These are phyloP conservation scores for Antennarius maculatus DNA, from an alignment of 2,797 vertebrate genomes.

Conservation along the genomic window DNA sequence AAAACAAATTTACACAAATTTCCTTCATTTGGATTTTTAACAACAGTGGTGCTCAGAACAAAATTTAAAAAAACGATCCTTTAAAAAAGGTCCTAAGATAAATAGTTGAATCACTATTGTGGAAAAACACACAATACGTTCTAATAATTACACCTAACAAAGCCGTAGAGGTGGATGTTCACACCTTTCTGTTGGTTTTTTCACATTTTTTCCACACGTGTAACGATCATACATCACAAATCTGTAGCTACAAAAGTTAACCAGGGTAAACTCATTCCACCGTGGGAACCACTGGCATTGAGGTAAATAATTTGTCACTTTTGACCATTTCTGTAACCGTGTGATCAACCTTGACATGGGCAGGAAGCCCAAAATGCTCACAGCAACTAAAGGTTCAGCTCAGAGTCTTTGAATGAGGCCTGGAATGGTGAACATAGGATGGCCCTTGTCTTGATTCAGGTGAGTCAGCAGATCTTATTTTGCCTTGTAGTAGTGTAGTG, in stretches of 20 bases:
- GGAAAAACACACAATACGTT: not conserved
- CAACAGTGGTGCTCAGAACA: conserved; percentile 9
- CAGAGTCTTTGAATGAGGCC: not conserved
- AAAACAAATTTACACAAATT: conserved; percentile 4
- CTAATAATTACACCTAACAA: too few species aligned
- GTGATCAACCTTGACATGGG: conserved; percentile 1
- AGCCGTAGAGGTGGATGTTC: too few species aligned
- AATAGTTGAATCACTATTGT: not conserved
- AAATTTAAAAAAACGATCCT: not conserved
- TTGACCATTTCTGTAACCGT: not conserved
- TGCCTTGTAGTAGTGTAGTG: conserved; percentile 13
- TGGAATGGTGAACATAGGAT: not conserved
- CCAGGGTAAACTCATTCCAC: conserved; percentile 2
- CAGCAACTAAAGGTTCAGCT: not conserved
- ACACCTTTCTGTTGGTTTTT: too few species aligned
- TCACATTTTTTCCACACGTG: too few species aligned
- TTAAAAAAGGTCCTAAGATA: conserved; percentile 14
- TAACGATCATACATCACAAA: not conserved
- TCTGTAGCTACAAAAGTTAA: conserved; percentile 1
- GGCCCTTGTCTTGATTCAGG: not conserved
- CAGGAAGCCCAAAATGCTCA: not conserved
- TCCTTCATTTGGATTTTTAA: conserved; percentile 3
- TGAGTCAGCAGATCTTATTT: not conserved
- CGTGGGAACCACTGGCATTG: conserved; percentile 3
- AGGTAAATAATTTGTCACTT: conserved; percentile 28